Base-by-base conservation (phyloP, 1,140 invertebrate species). In the Tachypleus tridentatus region DNA sequence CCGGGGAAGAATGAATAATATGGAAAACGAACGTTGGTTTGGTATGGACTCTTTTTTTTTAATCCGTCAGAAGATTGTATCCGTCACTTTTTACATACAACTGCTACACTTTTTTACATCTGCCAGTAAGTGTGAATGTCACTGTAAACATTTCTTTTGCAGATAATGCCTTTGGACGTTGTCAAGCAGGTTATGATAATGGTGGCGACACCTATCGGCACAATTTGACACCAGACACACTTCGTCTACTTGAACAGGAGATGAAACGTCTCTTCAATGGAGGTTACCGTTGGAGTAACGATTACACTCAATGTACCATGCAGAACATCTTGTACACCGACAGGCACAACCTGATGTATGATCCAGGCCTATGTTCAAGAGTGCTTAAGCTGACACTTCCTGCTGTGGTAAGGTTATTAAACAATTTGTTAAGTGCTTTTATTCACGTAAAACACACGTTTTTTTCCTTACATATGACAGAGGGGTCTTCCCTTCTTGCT, bases 291-390 rank as follows among this genome's bases (percentile, higher is more conserved):
- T 91, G 89, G 88, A 82, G 82, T 66, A 84, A 91, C 74, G 81
- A 83, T 0, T 90, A 88, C 74, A 89, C 88, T 0, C 89, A 91
- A 76, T 92, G 89, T 72, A 80, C 87, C 51, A 81, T 92, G 54
- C 87, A 89, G 75, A 84, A 83, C 49, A 81, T 88, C 73, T 80
- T 91, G 3, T 82, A 86, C 70, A 81, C 85, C 60, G 77, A 83
- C 61, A 79, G 81, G 69, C 75, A 81, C 69, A 76, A 80, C 48
- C 52, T 66, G 49, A 47, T 58, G 48, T 73, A 72, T 61, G 67
- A 74, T 57, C 69, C 69, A 4, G 67, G 67, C 3, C 57, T 71
- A 5, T 72, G 71, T 49, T 63, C 66, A 0, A 50, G 68, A 49
- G 49, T 66, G n/a, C 8, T 69, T 49, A 59, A 69, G 50, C 62